Evolutionary conservation across 2,797 vertebrate species (phyloP).

Genomic region (Hirundo rustica): DNA sequence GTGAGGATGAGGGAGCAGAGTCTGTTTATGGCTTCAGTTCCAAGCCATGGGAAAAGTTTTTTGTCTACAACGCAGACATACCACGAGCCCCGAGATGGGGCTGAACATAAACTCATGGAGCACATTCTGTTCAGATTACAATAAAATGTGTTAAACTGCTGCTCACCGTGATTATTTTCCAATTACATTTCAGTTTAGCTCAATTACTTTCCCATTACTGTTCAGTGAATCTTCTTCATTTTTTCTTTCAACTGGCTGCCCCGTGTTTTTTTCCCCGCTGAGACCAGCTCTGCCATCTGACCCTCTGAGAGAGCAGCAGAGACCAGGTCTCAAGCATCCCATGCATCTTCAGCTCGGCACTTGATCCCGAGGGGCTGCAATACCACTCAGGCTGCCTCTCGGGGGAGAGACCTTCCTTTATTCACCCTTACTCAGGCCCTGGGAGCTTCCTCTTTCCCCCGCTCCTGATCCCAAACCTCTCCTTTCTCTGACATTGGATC

Average conservation of each 20-base stretch:
- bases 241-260: conserved; percentile 63
- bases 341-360: background rate
- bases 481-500: background rate
- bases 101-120: conserved; percentile 40
- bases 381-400: background rate
- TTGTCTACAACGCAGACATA: background rate
- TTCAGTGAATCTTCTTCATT: conserved; percentile 59
- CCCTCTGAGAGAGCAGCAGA: background rate
- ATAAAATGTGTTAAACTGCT: conserved; percentile 54
- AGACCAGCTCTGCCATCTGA: background rate
- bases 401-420: background rate
- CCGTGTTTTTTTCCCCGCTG: conserved; percentile 13
- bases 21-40: background rate
- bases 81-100: background rate
- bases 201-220: conserved; percentile 78
- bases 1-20: background rate
- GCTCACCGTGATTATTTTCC: conserved; percentile 64
- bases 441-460: background rate
- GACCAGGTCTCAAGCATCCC: background rate
- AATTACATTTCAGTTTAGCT: conserved; percentile 79
- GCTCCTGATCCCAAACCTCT: background rate
- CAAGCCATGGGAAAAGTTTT: background rate
- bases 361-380: background rate
- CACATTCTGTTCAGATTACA: conserved; percentile 56
- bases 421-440: background rate